A percentile compares a stretch with the other conserved stretches of the same genome.
Evolutionary conservation across 2,888 invertebrate species (phyloP).

Genomic region (Apoda limacodes): DNA sequence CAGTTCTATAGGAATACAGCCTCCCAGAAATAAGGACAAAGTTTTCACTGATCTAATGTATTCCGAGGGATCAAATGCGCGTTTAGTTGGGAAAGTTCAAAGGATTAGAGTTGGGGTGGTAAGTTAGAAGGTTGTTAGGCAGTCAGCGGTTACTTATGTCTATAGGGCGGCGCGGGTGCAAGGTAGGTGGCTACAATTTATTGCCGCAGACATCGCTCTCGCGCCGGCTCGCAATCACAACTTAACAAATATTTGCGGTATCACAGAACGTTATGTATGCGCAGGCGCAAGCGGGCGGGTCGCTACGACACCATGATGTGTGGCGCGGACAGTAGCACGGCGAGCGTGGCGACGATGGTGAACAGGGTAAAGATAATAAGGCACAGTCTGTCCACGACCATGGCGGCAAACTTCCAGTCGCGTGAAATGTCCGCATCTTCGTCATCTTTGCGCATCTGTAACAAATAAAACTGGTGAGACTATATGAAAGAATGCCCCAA

Average conservation of each 20-base stretch:
- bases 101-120: no score
- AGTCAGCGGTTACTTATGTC: constrained; percentile 60
- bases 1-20: no score
- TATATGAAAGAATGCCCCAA: background rate
- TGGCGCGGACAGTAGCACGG: constrained; percentile 96
- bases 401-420: constrained; percentile 99
- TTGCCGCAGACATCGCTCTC: constrained; percentile 55
- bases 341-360: constrained; percentile 97
- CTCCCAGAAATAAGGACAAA: no score
- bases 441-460: constrained; percentile 93
- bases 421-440: constrained; percentile 93
- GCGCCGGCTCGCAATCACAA: constrained; percentile 68
- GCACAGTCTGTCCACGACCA: constrained; percentile 99
- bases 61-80: no score
- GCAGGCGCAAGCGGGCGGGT: constrained; percentile 65
- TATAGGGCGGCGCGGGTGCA: constrained; percentile 59
- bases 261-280: constrained; percentile 74
- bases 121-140: no score
- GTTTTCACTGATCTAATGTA: no score
- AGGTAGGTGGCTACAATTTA: constrained; percentile 55
- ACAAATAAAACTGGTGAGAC: constrained; percentile 16
- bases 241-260: constrained; percentile 77
- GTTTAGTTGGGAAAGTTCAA: no score
- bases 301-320: constrained; percentile 94
- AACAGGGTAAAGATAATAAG: constrained; percentile 99